A percentile compares a stretch with the other conserved stretches of the same genome.
phyloP scores from a whole-genome alignment of 2,113 vertebrate genomes.

The Lagopus muta region DNA sequence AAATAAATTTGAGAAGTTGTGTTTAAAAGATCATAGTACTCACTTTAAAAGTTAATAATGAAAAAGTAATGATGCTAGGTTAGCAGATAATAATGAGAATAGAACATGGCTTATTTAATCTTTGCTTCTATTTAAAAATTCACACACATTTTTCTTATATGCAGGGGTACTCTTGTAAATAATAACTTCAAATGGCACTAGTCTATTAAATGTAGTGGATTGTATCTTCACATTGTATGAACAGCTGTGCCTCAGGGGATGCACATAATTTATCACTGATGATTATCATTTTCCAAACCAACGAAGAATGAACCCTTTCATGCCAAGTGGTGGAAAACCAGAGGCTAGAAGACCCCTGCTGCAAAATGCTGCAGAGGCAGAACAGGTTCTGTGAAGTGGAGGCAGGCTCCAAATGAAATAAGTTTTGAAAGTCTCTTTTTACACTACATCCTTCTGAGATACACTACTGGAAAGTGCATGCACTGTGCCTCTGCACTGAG shows the following conservation, averaged over 20 bases:
- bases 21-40: neutral
- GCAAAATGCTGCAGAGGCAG: neutral
- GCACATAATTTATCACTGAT: neutral
- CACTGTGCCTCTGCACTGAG: neutral
- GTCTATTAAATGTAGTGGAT: neutral
- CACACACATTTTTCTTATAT: neutral
- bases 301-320: neutral
- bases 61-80: neutral
- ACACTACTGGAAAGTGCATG: neutral
- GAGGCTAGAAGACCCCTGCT: neutral
- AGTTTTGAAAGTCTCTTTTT: neutral
- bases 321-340: neutral
- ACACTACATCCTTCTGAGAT: neutral
- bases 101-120: neutral
- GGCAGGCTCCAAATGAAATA: neutral
- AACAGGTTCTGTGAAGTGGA: neutral
- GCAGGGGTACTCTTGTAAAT: neutral
- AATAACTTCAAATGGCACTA: neutral
- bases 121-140: neutral
- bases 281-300: neutral
- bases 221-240: neutral
- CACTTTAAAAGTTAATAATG: neutral
- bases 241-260: neutral
- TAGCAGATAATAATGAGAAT: neutral
- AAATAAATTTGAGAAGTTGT: neutral